These are phyloP conservation scores for Pampus argenteus DNA, from an alignment of 2,797 vertebrate genomes.

Conservation along the genomic window DNA sequence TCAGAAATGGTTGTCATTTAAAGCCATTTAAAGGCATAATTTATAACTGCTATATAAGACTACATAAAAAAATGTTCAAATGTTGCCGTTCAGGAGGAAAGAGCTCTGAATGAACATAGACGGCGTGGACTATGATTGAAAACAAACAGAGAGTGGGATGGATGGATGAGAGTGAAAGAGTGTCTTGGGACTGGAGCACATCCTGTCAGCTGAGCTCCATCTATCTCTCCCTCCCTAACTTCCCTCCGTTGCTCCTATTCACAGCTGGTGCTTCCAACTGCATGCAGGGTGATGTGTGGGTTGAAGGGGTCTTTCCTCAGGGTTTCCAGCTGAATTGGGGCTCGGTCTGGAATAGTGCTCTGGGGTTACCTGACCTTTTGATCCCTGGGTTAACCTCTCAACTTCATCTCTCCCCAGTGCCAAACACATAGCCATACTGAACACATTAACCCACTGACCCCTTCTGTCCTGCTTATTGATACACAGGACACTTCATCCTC, in stretches of 20 bases:
- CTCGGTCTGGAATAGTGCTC: slow-evolving; percentile 58
- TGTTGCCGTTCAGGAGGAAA: slow-evolving; percentile 8
- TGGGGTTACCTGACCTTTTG: slow-evolving; percentile 66
- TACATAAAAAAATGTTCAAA: slow-evolving; percentile 28
- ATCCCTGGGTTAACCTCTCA: slow-evolving; percentile 69
- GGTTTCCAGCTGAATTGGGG: slow-evolving; percentile 74
- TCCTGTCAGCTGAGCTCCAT: slow-evolving; percentile 77
- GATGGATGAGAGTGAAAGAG: slow-evolving; percentile 50
- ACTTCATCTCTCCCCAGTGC: slow-evolving; percentile 75
- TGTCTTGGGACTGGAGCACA: slow-evolving; percentile 66
- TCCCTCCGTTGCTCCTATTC: slow-evolving; percentile 35
- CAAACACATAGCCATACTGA: slow-evolving; percentile 72
- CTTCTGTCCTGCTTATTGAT: slow-evolving; percentile 47
- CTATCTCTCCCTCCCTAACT: slow-evolving; percentile 28
- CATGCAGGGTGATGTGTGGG: slow-evolving; percentile 65
- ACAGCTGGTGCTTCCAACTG: slow-evolving; percentile 68
- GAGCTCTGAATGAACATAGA: slow-evolving; percentile 27
- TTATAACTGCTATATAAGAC: slow-evolving; percentile 22
- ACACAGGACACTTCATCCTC: slow-evolving; percentile 46
- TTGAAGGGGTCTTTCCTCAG: slow-evolving; percentile 60
- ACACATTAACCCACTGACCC: slow-evolving; percentile 77
- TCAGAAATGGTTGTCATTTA: slow-evolving; percentile 46
- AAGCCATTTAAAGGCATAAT: slow-evolving; percentile 45
- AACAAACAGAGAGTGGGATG: slow-evolving; percentile 54
- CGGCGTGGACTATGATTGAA: slow-evolving; percentile 43